Percentiles rank a stretch among this genome's conserved stretches.
Conservation (phyloP, 2,797 vertebrate genomes). For the Falco columbarius region DNA sequence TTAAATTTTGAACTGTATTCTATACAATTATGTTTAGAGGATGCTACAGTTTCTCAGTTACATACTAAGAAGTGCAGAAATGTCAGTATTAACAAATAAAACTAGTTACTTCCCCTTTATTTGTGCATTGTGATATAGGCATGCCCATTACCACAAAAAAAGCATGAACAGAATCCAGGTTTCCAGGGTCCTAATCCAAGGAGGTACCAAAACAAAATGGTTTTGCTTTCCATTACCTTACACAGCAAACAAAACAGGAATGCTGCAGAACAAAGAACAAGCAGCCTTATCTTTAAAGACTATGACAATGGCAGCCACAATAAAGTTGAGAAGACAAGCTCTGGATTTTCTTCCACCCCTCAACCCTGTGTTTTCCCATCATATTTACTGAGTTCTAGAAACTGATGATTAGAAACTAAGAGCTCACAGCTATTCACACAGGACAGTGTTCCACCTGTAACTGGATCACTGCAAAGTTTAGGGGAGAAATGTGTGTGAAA, state of each 20-base stretch:
- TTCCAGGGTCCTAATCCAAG: not conserved
- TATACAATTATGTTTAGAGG: not conserved
- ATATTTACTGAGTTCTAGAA: not conserved
- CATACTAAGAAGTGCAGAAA: not conserved
- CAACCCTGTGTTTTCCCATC: not conserved
- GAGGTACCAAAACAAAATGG: not conserved
- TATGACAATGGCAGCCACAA: not conserved
- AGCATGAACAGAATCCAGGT: not conserved
- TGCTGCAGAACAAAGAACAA: not conserved
- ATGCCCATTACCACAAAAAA: not conserved
- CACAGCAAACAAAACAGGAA: not conserved
- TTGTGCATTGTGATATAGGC: not conserved
- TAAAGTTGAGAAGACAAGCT: not conserved
- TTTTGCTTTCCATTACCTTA: not conserved
- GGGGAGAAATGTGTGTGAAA: not conserved
- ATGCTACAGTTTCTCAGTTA: not conserved
- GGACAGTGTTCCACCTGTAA: not conserved
- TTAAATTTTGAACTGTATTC: not conserved
- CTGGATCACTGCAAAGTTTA: not conserved
- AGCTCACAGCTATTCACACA: not conserved
- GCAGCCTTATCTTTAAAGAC: not conserved
- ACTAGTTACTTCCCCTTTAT: not conserved
- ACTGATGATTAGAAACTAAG: not conserved
- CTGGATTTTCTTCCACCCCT: not conserved
- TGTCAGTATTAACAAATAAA: not conserved